These are phyloP conservation scores for Paguma larvata DNA, from an alignment of 2,797 vertebrate genomes.

Conservation along the genomic window DNA sequence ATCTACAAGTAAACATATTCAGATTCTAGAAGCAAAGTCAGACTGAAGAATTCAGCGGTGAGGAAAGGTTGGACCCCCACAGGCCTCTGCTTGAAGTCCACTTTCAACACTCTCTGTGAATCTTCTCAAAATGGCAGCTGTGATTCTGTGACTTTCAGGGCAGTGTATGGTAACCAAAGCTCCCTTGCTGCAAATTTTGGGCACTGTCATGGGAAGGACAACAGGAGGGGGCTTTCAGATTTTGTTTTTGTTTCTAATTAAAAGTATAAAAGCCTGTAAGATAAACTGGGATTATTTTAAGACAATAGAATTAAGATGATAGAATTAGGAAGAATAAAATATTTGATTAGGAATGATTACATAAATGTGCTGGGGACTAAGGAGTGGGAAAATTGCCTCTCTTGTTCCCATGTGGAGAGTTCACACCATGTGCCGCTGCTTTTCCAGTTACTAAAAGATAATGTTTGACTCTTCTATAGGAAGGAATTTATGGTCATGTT, in stretches of 20 bases:
- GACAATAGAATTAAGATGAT: background rate
- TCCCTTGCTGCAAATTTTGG: background rate
- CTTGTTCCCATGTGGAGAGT: no score
- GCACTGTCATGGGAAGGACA: background rate
- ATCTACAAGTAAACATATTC: background rate
- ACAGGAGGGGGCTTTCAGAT: background rate
- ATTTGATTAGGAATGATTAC: background rate
- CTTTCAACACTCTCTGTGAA: no score
- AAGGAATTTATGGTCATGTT: background rate
- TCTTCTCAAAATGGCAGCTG: background rate
- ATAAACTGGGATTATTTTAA: background rate
- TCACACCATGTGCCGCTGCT: no score
- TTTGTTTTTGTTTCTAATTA: background rate
- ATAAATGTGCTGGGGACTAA: background rate
- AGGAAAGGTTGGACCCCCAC: background rate
- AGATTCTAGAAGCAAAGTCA: background rate
- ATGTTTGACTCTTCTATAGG: background rate
- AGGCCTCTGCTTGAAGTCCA: background rate
- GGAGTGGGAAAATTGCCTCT: no score
- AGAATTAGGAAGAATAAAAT: background rate
- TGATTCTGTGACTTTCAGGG: background rate
- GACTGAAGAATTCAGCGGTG: background rate
- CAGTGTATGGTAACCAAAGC: no score
- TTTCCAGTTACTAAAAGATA: background rate
- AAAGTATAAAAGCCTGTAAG: background rate